A percentile compares a stretch with the other conserved stretches of the same genome.
Conservation (phyloP, 2,113 vertebrate species). For the Antigone vipio region DNA sequence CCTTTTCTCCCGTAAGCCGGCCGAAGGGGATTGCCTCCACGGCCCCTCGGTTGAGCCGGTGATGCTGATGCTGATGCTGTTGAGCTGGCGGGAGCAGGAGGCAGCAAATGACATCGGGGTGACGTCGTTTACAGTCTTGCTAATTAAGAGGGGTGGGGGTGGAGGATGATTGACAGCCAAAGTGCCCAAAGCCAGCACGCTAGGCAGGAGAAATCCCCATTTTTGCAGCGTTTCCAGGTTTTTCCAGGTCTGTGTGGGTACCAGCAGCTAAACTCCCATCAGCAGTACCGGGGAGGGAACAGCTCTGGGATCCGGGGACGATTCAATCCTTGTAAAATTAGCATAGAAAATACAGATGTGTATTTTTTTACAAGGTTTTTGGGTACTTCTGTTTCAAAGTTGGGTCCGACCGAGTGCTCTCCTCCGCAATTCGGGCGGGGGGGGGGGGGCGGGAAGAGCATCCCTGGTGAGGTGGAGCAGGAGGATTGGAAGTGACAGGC, state of each 20-base stretch:
- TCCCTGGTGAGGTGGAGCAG: not conserved
- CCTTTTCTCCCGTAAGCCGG: not conserved
- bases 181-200: not conserved
- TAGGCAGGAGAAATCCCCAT: not conserved
- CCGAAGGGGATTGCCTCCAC: not conserved
- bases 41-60: not conserved
- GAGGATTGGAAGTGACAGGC: not conserved
- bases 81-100: not conserved
- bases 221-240: not conserved
- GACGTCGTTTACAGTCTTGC: not conserved
- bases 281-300: fast-evolving
- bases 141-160: not conserved
- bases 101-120: not conserved
- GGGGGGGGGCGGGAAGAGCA: not conserved
- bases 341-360: not conserved
- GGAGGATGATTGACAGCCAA: not conserved
- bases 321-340: not conserved
- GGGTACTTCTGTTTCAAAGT: not conserved
- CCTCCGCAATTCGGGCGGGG: fast-evolving
- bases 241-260: not conserved
- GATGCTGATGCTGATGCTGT: not conserved
- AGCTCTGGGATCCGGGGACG: not conserved
- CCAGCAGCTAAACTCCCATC: not conserved
- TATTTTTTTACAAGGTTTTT: not conserved
- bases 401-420: fast-evolving